phyloP scores from a whole-genome alignment of 2,888 invertebrate genomes.

The Habrosyne pyritoides region DNA sequence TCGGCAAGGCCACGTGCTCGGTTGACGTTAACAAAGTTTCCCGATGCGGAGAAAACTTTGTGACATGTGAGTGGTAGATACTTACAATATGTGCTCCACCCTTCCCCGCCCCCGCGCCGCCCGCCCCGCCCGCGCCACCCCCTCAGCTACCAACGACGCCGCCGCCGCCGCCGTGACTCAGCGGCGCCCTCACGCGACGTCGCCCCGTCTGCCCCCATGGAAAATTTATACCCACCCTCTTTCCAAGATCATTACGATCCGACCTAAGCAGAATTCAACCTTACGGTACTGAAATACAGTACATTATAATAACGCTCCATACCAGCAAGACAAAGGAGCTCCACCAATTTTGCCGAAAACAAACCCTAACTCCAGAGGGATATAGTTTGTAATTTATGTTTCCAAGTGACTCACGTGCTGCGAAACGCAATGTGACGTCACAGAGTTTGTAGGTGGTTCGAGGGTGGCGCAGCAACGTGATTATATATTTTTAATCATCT shows the following conservation, averaged over 20 bases:
- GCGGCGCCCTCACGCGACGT: constrained; percentile 82
- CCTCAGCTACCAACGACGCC: constrained; percentile 48
- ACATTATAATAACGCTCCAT: constrained; percentile 42
- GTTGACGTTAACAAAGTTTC: constrained; percentile 83
- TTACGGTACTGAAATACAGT: constrained; percentile 50
- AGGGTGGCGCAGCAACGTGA: constrained; percentile 17
- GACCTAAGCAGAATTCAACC: constrained; percentile 51
- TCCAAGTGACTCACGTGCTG: constrained; percentile 73
- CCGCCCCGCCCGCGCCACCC: constrained; percentile 28
- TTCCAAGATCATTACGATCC: constrained; percentile 72
- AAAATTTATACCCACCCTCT: constrained; percentile 83
- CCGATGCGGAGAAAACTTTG: constrained; percentile 82
- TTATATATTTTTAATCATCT: background rate
- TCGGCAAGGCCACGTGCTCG: constrained; percentile 80
- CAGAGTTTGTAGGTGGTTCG: constrained; percentile 46
- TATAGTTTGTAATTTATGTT: constrained; percentile 80
- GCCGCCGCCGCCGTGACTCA: constrained; percentile 74
- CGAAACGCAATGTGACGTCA: constrained; percentile 75
- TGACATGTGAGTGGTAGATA: constrained; percentile 83
- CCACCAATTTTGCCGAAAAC: constrained; percentile 76
- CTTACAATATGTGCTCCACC: constrained; percentile 75
- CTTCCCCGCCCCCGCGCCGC: constrained; percentile 26
- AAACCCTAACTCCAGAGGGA: constrained; percentile 79
- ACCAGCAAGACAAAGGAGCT: constrained; percentile 75
- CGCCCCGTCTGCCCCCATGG: constrained; percentile 82